Evolutionary conservation across 2,797 vertebrate species (phyloP).

Genomic region (Peromyscus eremicus): DNA sequence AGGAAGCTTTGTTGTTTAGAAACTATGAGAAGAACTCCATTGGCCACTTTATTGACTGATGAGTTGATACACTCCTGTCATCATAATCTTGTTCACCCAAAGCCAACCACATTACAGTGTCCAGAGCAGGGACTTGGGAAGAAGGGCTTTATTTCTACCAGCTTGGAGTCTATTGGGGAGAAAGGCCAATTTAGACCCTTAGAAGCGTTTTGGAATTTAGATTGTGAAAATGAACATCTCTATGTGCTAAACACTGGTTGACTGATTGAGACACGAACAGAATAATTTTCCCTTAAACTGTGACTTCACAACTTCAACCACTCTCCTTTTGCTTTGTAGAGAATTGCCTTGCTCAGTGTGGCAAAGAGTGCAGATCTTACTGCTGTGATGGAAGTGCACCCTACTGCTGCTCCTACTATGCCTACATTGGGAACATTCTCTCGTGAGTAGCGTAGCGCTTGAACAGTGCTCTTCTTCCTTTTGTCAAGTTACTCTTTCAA

Average conservation of each 20-base stretch:
- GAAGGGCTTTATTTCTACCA: not conserved
- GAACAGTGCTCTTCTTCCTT: not conserved
- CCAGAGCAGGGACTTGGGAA: not conserved
- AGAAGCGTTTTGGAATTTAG: not conserved
- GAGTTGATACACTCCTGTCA: not conserved
- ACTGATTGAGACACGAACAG: not conserved
- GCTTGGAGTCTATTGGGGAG: not conserved
- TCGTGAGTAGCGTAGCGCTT: conserved; percentile 91
- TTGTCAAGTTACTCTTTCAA: not conserved
- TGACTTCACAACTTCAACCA: conserved; percentile 41
- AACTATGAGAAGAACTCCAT: not conserved
- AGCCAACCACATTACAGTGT: not conserved
- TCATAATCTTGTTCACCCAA: not conserved
- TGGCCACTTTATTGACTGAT: not conserved
- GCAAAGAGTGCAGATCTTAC: conserved; percentile 94
- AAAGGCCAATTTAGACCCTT: not conserved
- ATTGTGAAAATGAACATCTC: not conserved
- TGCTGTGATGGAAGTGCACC: conserved; percentile 94
- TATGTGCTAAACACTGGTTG: conserved; percentile 36
- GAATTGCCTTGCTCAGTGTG: conserved; percentile 91
- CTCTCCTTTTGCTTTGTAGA: conserved; percentile 86
- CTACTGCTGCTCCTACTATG: conserved; percentile 97
- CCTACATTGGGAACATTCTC: conserved; percentile 95
- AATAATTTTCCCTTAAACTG: conserved; percentile 66
- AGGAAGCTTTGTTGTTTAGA: conserved; percentile 12